Conservation (phyloP, 2,797 vertebrate genomes). For the Sylvia borin region DNA sequence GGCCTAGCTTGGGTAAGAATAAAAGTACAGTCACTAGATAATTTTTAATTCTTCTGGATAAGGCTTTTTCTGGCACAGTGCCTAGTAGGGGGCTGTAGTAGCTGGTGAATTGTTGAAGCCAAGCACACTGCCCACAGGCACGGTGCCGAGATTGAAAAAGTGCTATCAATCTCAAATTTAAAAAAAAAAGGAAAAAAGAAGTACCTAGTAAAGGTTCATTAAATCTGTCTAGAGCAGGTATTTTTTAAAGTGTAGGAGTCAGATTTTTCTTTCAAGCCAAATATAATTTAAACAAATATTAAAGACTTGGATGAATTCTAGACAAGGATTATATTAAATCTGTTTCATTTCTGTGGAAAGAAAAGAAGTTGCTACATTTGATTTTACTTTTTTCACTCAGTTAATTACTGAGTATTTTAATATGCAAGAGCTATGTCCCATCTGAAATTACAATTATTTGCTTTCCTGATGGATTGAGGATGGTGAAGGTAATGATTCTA, state of each 20-base stretch:
- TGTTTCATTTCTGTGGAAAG: neutral
- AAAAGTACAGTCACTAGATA: neutral
- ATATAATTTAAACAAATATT: constrained; percentile 11
- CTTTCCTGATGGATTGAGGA: neutral
- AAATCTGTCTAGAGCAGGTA: neutral
- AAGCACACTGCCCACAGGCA: neutral
- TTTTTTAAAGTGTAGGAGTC: neutral
- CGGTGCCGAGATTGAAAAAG: neutral
- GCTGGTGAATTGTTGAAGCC: neutral
- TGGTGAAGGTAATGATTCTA: neutral
- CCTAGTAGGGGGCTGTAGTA: neutral
- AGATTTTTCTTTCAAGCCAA: neutral
- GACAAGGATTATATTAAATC: neutral
- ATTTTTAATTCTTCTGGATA: neutral
- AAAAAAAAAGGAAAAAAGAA: neutral
- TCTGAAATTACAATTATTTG: neutral
- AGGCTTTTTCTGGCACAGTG: neutral
- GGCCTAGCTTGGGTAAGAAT: neutral
- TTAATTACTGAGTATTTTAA: neutral
- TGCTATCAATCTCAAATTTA: neutral
- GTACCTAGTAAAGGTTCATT: neutral
- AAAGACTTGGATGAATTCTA: neutral
- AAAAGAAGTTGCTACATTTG: neutral
- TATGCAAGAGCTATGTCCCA: neutral
- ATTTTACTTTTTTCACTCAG: neutral